Conservation (phyloP, 2,113 vertebrate genomes). For the Gymnogyps californianus region DNA sequence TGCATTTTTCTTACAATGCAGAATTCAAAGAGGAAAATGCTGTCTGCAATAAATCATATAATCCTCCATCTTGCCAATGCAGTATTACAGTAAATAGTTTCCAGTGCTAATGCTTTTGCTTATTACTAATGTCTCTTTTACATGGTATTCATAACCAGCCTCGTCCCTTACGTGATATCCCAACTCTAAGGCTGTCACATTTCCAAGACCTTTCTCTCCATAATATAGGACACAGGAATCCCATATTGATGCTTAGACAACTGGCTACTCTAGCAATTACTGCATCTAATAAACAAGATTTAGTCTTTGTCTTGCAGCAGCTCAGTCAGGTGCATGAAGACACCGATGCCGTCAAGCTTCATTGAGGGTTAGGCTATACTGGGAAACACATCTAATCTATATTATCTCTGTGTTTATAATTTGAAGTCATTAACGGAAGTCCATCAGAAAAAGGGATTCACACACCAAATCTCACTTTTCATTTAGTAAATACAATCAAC, state of each 20-base stretch:
- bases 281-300: not conserved
- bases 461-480: not conserved
- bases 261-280: not conserved
- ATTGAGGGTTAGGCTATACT: not conserved
- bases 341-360: accelerated
- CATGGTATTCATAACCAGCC: not conserved
- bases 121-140: not conserved
- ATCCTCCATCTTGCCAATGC: not conserved
- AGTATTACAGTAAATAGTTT: not conserved
- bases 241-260: not conserved
- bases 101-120: not conserved
- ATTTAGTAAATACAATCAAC: not conserved
- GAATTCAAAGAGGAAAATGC: not conserved
- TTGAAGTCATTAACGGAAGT: not conserved
- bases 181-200: not conserved
- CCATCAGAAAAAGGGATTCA: not conserved
- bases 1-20: not conserved
- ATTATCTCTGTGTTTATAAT: not conserved
- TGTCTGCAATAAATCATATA: not conserved
- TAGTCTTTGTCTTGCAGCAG: not conserved
- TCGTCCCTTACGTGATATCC: not conserved
- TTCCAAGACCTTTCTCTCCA: not conserved
- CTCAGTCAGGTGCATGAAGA: not conserved
- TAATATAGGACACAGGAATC: not conserved
- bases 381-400: not conserved